phyloP scores from a whole-genome alignment of 1,140 invertebrate genomes.

The Diorhabda sublineata region DNA sequence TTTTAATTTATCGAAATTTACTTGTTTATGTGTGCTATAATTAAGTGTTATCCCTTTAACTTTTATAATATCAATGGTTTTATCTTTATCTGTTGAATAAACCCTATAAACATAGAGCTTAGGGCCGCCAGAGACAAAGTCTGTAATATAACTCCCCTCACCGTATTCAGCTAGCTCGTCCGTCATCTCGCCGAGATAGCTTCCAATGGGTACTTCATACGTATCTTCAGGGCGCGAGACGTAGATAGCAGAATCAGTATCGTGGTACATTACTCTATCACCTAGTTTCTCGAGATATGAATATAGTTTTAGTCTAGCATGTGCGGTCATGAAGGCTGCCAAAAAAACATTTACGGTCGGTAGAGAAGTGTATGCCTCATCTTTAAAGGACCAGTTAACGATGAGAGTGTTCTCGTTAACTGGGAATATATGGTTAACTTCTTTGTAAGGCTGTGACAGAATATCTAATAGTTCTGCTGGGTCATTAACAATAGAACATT shows the following conservation, averaged over 20 bases:
- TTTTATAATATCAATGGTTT: slow-evolving; percentile 2
- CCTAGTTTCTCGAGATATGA: slow-evolving; percentile 37
- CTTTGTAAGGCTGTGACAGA: slow-evolving; percentile 32
- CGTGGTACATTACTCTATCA: slow-evolving; percentile 45
- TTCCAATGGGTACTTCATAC: slow-evolving; percentile 29
- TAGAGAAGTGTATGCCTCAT: slow-evolving; percentile 10
- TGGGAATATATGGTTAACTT: slow-evolving; percentile 24
- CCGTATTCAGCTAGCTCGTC: slow-evolving; percentile 35
- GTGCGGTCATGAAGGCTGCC: slow-evolving; percentile 42
- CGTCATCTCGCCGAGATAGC: slow-evolving; percentile 41
- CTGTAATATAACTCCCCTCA: slow-evolving; percentile 16
- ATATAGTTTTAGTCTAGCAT: slow-evolving; percentile 43
- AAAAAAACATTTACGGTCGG: slow-evolving; percentile 38
- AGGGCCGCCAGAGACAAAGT: slow-evolving; percentile 34
- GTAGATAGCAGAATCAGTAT: slow-evolving; percentile 46
- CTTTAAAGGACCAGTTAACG: slow-evolving; percentile 31
- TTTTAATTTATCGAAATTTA: not conserved
- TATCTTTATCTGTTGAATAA: not conserved
- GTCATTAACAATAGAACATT: slow-evolving; percentile 7
- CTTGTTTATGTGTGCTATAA: slow-evolving; percentile 3
- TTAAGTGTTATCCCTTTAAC: slow-evolving; percentile 13
- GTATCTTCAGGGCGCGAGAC: slow-evolving; percentile 15
- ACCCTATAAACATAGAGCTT: slow-evolving; percentile 36
- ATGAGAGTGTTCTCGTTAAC: slow-evolving; percentile 36
- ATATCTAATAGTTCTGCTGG: slow-evolving; percentile 27